A percentile compares a stretch with the other conserved stretches of the same genome.
Evolutionary conservation across 2,797 vertebrate species (phyloP).

Genomic region (Triplophysa bombifrons): DNA sequence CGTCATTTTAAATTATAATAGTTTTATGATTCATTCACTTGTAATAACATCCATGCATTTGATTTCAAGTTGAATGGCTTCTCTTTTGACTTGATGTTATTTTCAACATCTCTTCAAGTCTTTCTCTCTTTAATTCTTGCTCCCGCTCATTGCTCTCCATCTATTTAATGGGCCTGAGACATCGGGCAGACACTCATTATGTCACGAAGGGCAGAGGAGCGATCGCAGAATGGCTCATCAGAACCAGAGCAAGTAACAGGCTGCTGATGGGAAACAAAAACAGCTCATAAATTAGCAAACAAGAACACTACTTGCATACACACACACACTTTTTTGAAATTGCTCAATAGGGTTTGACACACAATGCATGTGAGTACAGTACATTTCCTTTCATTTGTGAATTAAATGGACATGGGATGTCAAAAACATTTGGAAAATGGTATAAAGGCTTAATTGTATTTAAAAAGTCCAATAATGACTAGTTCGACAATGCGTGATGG

Average conservation of each 20-base stretch:
- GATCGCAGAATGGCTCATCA: slow-evolving; percentile 56
- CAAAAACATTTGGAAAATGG: not conserved
- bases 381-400: not conserved
- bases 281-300: slow-evolving; percentile 49
- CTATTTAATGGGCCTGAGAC: slow-evolving; percentile 50
- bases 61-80: slow-evolving; percentile 10
- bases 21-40: not conserved
- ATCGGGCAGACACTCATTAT: slow-evolving; percentile 54
- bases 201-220: slow-evolving; percentile 40
- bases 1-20: not conserved
- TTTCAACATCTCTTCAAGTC: slow-evolving; percentile 2
- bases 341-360: not conserved
- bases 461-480: not conserved
- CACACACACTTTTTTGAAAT: slow-evolving; percentile 6
- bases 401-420: not conserved
- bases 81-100: slow-evolving; percentile 28
- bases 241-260: slow-evolving; percentile 42
- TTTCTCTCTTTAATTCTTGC: slow-evolving; percentile 2
- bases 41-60: slow-evolving; percentile 8
- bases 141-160: slow-evolving; percentile 52
- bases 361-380: not conserved
- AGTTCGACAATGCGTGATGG: not conserved
- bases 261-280: slow-evolving; percentile 50
- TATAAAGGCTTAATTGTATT: not conserved
- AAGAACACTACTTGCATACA: slow-evolving; percentile 27